Conservation (phyloP, 2,888 invertebrate species). For the Melipona bicolor region DNA sequence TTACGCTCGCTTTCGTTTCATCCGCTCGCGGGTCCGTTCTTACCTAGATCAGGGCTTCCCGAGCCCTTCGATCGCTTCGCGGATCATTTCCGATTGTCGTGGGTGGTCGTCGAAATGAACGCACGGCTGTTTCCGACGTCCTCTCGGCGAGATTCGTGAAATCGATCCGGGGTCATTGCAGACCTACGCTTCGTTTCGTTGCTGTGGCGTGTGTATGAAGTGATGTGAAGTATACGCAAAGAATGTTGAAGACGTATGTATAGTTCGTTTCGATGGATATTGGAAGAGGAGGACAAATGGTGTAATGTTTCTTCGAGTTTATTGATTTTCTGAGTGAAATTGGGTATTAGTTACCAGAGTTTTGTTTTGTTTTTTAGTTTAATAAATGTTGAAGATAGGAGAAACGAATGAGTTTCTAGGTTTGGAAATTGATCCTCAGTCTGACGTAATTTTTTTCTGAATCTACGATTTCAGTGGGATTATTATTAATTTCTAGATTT, state of each 20-base stretch:
- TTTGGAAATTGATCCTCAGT: no score
- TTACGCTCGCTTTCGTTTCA: not conserved
- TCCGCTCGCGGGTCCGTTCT: constrained; percentile 25
- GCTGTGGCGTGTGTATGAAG: no score
- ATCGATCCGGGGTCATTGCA: constrained; percentile 36
- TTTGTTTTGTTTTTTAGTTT: no score
- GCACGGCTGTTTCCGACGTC: constrained; percentile 32
- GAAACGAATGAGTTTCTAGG: no score
- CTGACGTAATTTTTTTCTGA: no score
- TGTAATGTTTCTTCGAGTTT: not conserved
- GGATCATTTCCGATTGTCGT: constrained; percentile 41
- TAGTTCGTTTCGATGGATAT: not conserved
- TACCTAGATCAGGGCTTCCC: constrained; percentile 43
- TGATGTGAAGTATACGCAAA: no score
- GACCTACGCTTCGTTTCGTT: constrained; percentile 1
- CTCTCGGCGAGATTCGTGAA: constrained; percentile 18
- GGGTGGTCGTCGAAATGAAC: constrained; percentile 58
- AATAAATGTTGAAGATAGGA: no score
- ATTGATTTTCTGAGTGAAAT: no score
- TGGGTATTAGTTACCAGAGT: no score
- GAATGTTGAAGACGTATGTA: not conserved
- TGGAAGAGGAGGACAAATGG: not conserved
- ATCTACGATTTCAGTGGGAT: no score
- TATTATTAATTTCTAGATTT: no score
- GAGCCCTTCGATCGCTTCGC: constrained; percentile 13